phyloP scores from a whole-genome alignment of 2,113 vertebrate genomes.

The Oenanthe oenanthe region DNA sequence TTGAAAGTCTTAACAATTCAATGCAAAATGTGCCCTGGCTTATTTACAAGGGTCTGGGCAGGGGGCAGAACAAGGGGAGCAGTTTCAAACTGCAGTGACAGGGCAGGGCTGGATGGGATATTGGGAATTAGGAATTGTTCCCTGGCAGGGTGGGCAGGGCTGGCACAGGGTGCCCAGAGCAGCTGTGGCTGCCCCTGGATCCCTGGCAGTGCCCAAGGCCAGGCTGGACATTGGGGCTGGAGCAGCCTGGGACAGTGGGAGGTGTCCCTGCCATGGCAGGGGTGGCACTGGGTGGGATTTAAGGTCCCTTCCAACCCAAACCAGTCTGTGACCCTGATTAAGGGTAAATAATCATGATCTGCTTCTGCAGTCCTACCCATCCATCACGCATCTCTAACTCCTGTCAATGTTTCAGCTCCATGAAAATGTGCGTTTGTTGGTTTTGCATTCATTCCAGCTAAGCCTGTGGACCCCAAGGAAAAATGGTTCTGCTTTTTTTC shows the following conservation, averaged over 20 bases:
- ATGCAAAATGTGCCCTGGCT: not conserved
- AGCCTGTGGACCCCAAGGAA: not conserved
- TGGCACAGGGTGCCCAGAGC: not conserved
- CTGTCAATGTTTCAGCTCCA: not conserved
- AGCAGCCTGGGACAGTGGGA: not conserved
- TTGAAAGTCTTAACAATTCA: not conserved
- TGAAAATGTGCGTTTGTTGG: not conserved
- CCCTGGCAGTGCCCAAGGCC: not conserved
- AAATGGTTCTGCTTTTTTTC: not conserved
- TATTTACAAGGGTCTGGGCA: not conserved
- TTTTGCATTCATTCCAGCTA: not conserved
- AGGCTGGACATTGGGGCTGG: accelerated
- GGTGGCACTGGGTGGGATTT: not conserved
- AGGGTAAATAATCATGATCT: not conserved
- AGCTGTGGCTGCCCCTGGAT: not conserved
- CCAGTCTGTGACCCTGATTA: not conserved
- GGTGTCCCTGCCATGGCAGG: not conserved
- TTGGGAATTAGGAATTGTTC: not conserved
- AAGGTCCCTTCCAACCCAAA: not conserved
- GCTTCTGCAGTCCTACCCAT: not conserved
- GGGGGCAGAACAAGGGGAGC: not conserved
- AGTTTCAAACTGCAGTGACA: not conserved
- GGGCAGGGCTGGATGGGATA: no score
- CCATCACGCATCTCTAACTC: not conserved
- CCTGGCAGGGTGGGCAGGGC: not conserved